These are phyloP conservation scores for Gopherus flavomarginatus DNA, from an alignment of 2,113 vertebrate species.

Conservation along the genomic window DNA sequence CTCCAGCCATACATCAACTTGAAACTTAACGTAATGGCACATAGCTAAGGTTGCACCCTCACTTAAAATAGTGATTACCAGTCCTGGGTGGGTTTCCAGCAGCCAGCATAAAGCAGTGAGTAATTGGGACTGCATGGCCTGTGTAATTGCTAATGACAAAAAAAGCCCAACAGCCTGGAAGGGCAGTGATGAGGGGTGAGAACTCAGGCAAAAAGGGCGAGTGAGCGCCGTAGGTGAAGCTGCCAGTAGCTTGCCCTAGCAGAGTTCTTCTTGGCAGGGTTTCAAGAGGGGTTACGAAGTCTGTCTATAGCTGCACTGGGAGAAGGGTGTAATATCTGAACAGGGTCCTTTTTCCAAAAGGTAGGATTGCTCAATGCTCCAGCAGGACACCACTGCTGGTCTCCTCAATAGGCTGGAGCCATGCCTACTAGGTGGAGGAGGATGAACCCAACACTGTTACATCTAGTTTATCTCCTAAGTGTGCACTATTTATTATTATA, in stretches of 20 bases:
- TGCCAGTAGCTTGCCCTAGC: constrained; percentile 26
- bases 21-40: constrained; percentile 74
- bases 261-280: neutral
- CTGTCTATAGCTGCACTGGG: neutral
- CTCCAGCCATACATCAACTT: constrained; percentile 70
- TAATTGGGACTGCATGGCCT: constrained; percentile 60
- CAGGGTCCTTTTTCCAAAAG: neutral
- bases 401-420: neutral
- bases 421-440: neutral
- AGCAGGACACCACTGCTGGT: neutral
- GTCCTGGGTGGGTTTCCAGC: constrained; percentile 67
- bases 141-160: constrained; percentile 46
- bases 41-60: constrained; percentile 74
- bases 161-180: neutral
- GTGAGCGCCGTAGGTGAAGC: neutral
- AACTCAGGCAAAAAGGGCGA: constrained; percentile 4
- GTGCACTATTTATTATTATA: neutral
- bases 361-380: neutral
- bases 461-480: constrained; percentile 7
- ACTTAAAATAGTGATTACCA: constrained; percentile 74
- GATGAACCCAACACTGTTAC: neutral
- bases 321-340: neutral
- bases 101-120: constrained; percentile 69
- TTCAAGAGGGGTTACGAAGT: neutral
- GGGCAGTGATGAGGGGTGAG: neutral